Base-by-base conservation (phyloP, 2,113 vertebrate species). In the Oceanodroma tethys region DNA sequence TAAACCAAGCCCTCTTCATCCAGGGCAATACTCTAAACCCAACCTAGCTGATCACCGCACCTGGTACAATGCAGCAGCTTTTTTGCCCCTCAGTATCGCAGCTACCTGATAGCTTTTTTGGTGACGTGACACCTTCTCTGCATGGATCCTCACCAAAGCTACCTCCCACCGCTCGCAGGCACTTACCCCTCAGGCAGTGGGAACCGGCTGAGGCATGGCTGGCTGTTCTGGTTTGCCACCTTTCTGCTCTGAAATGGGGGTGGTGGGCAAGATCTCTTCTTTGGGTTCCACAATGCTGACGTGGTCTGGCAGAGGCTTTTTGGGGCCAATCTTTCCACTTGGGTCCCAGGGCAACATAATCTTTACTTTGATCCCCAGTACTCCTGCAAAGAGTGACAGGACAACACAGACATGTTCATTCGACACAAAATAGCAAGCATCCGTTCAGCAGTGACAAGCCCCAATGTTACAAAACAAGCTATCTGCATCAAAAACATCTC, bases 301-400 rank as follows among this genome's bases (percentile, higher is more conserved):
- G 0, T 99, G 99, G 95, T 99, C 99, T 48, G 99, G 99, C 59
- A 99, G 98, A 91, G 99, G 99, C 98, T 99, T 99, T 98, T 99
- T 99, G 96, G 99, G 99, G 76, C 99, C 99, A 12, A 99, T 99
- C 97, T 99, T 99, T 70, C 99, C 99, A 74, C 98, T 99, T 56
- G 99, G 99, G 93, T 99, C 99, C 99, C 99, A 99, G n/a, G 99
- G 99, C 90, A 99, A 97, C 99, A 99, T 99, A 97, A 99, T 99
- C 98, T 99, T 99, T 76, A 99, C 99, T 98, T 99, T 99, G 97
- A 99, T 99, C 66, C 99, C 99, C 95, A 99, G 97, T 55, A 99
- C 99, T 97, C 99, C 99, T 99, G 95, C 12, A 53, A 58, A 95
- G 22, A 62, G 36, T 2, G 29, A 80, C 60, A 90, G 4, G 30